phyloP scores from a whole-genome alignment of 2,888 invertebrate species.

The Micropterix aruncella region DNA sequence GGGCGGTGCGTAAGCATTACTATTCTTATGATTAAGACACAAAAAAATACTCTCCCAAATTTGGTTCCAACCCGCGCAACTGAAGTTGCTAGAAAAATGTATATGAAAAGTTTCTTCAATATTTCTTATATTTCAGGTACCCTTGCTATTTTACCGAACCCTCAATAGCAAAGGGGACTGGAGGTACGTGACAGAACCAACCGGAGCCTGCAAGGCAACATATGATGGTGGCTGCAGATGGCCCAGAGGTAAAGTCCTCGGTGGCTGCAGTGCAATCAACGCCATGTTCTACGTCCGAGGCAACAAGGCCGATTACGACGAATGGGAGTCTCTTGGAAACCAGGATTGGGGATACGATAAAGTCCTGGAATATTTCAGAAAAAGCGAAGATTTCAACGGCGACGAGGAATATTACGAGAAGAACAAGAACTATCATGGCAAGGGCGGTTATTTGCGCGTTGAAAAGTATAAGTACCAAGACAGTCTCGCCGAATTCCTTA shows the following conservation, averaged over 20 bases:
- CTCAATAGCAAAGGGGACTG: constrained; percentile 19
- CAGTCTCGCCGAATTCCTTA: constrained; percentile 22
- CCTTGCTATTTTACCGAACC: constrained; percentile 12
- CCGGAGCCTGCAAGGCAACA: constrained; percentile 21
- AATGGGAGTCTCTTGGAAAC: constrained; percentile 46
- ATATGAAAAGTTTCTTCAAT: too few relatives aligned
- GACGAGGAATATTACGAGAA: constrained; percentile 8
- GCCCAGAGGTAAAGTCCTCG: constrained; percentile 47
- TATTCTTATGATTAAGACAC: too few relatives aligned
- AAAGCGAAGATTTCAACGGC: constrained; percentile 17
- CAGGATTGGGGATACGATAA: constrained; percentile 41
- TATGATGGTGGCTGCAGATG: constrained; percentile 26
- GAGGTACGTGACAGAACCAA: constrained; percentile 31
- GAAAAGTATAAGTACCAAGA: constrained; percentile 20
- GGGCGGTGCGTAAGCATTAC: too few relatives aligned
- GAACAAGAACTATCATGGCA: constrained; percentile 19
- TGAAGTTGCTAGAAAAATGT: too few relatives aligned
- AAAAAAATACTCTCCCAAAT: too few relatives aligned
- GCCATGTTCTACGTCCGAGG: constrained; percentile 52
- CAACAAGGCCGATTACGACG: constrained; percentile 46
- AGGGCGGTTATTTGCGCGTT: constrained; percentile 31
- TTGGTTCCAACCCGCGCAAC: too few relatives aligned
- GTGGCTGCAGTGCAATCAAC: constrained; percentile 50
- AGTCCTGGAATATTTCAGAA: constrained; percentile 28
- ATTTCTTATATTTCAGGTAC: too few relatives aligned